These are phyloP conservation scores for Bombylius discolor DNA, from an alignment of 2,888 invertebrate species.

Conservation along the genomic window DNA sequence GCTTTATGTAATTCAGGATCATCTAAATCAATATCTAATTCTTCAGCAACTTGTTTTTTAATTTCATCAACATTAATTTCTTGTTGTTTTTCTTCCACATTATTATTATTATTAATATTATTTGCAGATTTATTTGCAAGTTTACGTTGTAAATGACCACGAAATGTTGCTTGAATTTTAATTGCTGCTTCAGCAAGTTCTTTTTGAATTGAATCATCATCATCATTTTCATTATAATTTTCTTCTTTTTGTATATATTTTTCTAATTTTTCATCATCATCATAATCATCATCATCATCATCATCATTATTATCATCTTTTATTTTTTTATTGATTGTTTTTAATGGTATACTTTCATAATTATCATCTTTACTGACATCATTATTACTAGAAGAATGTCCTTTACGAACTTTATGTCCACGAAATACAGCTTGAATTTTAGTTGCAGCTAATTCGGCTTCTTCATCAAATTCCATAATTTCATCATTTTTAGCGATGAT, in stretches of 20 bases:
- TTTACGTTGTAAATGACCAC: conserved; percentile 78
- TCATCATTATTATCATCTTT: neutral
- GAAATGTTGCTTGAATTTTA: conserved; percentile 84
- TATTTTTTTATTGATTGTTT: too few relatives aligned
- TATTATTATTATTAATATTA: neutral
- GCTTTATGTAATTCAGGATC: conserved; percentile 82
- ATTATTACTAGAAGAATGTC: neutral
- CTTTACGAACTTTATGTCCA: conserved; percentile 63
- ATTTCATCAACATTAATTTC: conserved; percentile 38
- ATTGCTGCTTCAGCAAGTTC: conserved; percentile 73
- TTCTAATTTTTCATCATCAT: neutral
- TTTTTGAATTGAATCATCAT: conserved; percentile 28
- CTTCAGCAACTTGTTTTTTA: conserved; percentile 51
- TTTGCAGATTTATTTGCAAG: conserved; percentile 41
- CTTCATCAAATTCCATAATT: neutral
- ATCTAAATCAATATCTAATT: conserved; percentile 70
- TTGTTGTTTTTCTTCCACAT: neutral
- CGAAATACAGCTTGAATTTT: conserved; percentile 83
- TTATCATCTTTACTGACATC: neutral
- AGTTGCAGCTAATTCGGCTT: conserved; percentile 51
- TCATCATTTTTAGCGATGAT: neutral
- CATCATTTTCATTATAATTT: too few relatives aligned
- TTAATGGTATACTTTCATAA: neutral
- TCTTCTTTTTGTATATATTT: neutral
- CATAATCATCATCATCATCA: neutral